Evolutionary conservation across 2,113 vertebrate genomes (phyloP).

Genomic region (Otis tarda): DNA sequence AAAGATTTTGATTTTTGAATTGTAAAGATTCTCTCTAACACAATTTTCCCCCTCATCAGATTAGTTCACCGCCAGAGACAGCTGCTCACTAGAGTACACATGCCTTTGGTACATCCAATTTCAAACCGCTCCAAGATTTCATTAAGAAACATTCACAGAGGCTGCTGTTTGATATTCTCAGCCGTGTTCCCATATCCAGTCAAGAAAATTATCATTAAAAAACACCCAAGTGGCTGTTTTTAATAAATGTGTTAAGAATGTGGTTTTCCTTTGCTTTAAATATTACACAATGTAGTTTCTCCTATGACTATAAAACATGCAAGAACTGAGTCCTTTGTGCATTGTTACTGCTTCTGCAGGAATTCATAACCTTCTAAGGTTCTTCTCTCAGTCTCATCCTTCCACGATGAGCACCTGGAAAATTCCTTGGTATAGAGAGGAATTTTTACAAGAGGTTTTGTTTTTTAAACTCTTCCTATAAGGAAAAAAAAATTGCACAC

Average conservation of each 20-base stretch:
- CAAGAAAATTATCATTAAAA: neutral
- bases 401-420: neutral
- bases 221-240: neutral
- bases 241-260: neutral
- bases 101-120: neutral
- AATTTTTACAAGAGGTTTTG: neutral
- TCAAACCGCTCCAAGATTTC: neutral
- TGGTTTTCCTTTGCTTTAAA: neutral
- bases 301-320: neutral
- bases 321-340: neutral
- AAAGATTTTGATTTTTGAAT: conserved; percentile 51
- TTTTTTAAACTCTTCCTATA: neutral
- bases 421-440: neutral
- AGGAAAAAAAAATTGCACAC: neutral
- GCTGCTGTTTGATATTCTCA: neutral
- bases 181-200: neutral
- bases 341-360: neutral
- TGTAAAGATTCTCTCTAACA: conserved; percentile 51
- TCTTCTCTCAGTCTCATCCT: neutral
- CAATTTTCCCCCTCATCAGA: conserved; percentile 1
- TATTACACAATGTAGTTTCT: neutral
- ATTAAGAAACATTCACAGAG: neutral
- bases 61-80: neutral
- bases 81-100: neutral
- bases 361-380: neutral